A percentile compares a stretch with the other conserved stretches of the same genome.
Conservation (phyloP, 1,140 invertebrate species). For the Rhopalosiphum padi region DNA sequence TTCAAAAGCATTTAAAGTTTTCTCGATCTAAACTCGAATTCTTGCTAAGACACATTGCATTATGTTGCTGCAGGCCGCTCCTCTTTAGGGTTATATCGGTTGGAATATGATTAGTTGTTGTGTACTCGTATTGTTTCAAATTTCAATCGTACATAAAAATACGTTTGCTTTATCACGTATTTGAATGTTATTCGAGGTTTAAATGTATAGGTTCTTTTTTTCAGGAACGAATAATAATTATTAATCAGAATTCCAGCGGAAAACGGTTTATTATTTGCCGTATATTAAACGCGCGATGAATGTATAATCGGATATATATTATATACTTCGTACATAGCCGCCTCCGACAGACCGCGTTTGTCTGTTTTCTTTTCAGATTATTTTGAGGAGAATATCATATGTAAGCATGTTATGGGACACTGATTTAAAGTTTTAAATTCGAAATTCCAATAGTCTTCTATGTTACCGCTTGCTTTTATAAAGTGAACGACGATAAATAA, state of each 20-base stretch:
- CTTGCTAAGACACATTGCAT: neutral
- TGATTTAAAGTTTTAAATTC: neutral
- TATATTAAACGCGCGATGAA: neutral
- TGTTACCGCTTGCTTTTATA: neutral
- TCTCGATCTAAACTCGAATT: constrained; percentile 3
- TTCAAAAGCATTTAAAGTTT: constrained; percentile 11
- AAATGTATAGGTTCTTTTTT: neutral
- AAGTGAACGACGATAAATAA: neutral
- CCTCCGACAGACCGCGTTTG: neutral
- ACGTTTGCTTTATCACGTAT: neutral
- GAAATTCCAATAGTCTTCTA: neutral
- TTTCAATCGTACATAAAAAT: neutral
- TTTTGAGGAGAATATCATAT: neutral
- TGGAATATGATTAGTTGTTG: neutral
- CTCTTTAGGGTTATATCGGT: neutral
- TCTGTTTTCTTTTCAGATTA: neutral
- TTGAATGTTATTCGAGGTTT: neutral
- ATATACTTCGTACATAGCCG: neutral
- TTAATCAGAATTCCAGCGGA: neutral
- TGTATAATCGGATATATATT: neutral
- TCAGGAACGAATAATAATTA: neutral
- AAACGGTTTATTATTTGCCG: neutral
- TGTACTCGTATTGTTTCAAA: constrained; percentile 26
- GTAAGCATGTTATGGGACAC: neutral
- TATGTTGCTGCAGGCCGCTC: neutral